Percentiles rank a stretch among this genome's conserved stretches.
Conservation (phyloP, 2,797 vertebrate species). For the Alca torda region DNA sequence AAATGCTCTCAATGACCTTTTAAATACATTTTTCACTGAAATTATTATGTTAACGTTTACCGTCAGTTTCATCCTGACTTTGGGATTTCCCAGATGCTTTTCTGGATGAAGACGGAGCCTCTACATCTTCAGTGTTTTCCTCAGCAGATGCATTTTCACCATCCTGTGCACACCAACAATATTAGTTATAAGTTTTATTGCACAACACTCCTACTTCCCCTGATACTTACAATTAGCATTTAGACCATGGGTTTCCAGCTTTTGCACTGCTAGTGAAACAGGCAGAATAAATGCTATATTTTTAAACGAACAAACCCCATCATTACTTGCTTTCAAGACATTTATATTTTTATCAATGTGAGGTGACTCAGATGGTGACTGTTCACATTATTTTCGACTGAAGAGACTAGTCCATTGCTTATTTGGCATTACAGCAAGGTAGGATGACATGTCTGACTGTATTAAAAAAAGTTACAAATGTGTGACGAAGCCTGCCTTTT, state of each 20-base stretch:
- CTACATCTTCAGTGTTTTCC: conserved; percentile 61
- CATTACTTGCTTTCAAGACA: background rate
- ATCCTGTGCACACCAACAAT: conserved; percentile 48
- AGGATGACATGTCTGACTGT: rapidly evolving
- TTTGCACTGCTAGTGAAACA: background rate
- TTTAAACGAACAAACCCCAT: background rate
- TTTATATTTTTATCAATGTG: background rate
- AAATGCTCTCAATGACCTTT: background rate
- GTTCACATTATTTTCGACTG: background rate
- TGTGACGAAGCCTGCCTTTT: background rate
- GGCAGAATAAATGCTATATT: background rate
- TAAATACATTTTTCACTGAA: background rate
- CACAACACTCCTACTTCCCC: background rate
- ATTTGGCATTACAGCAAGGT: background rate
- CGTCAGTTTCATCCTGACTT: conserved; percentile 62
- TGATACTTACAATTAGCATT: background rate
- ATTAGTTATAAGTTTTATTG: background rate
- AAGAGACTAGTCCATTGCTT: background rate
- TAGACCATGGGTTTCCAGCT: background rate
- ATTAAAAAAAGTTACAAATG: background rate
- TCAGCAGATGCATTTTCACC: conserved; percentile 48
- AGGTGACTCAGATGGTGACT: background rate
- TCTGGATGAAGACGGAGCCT: conserved; percentile 74
- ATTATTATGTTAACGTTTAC: conserved; percentile 1
- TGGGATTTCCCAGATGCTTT: conserved; percentile 50